phyloP scores from a whole-genome alignment of 2,888 invertebrate species.

The Drosophila quinaria region DNA sequence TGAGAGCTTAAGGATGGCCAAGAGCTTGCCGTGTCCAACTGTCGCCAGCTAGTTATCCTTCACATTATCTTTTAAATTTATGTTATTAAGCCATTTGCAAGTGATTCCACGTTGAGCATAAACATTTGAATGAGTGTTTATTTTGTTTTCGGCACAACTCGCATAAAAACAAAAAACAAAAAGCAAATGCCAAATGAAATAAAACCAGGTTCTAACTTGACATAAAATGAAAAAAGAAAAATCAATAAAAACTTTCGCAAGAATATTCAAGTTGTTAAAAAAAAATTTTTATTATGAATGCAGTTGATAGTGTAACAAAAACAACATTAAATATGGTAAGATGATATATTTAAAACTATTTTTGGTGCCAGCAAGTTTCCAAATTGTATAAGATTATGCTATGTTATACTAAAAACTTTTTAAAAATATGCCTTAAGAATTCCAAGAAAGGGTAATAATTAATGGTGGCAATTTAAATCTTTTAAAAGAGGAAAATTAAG shows the following conservation, averaged over 20 bases:
- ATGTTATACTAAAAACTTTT: too few species aligned
- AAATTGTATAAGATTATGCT: too few species aligned
- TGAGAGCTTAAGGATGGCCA: not conserved
- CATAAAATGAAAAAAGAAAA: constrained; percentile 4
- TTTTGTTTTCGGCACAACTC: constrained; percentile 27
- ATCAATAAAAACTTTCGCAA: constrained; percentile 5
- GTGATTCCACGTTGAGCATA: constrained; percentile 34
- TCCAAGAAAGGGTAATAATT: too few species aligned
- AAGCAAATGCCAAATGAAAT: constrained; percentile 5
- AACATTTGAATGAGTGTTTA: constrained; percentile 43
- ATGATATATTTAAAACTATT: too few species aligned
- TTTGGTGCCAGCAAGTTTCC: too few species aligned
- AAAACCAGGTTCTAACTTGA: not conserved
- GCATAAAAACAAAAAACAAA: constrained; percentile 16
- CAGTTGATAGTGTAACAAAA: too few species aligned
- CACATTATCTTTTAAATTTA: constrained; percentile 44
- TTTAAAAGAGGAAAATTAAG: too few species aligned
- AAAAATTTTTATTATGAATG: not conserved
- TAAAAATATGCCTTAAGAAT: too few species aligned
- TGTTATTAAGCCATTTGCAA: constrained; percentile 55
- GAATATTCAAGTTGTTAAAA: not conserved
- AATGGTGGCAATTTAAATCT: too few species aligned
- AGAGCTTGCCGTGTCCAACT: constrained; percentile 37
- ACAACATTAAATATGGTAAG: too few species aligned
- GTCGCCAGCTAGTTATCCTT: constrained; percentile 45